A percentile compares a stretch with the other conserved stretches of the same genome.
Conservation (phyloP, 1,140 invertebrate species). For the Pollicipes pollicipes region DNA sequence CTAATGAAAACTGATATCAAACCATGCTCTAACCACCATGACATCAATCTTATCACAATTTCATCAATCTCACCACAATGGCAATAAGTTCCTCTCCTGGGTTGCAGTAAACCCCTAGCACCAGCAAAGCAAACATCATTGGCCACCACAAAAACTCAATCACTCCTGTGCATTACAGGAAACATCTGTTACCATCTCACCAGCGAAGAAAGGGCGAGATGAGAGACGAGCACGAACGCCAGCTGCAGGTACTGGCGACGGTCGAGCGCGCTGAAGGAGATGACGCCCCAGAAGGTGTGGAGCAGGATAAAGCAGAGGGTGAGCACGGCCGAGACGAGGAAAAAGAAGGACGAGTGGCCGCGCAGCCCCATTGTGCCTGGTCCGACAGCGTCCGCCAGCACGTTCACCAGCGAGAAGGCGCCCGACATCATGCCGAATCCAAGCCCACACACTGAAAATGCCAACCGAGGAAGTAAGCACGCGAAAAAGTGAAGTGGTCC, state of each 20-base stretch:
- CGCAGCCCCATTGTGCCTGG: conserved; percentile 85
- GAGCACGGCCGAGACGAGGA: conserved; percentile 68
- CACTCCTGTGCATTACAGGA: too few relatives aligned
- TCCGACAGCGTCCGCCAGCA: conserved; percentile 77
- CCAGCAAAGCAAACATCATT: too few relatives aligned
- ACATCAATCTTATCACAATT: too few relatives aligned
- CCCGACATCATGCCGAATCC: conserved; percentile 92
- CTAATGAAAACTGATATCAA: too few relatives aligned
- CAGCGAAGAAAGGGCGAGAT: conserved; percentile 65
- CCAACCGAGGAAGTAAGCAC: too few relatives aligned
- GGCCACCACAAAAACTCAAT: too few relatives aligned
- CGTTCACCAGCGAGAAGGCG: conserved; percentile 80
- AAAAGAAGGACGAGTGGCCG: conserved; percentile 57
- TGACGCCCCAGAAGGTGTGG: conserved; percentile 87
- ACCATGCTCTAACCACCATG: too few relatives aligned
- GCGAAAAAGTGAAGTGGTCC: too few relatives aligned
- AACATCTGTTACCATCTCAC: too few relatives aligned
- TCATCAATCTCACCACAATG: too few relatives aligned
- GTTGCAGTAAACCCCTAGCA: too few relatives aligned
- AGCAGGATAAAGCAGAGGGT: conserved; percentile 76
- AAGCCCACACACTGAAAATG: conserved; percentile 71
- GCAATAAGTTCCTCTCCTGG: too few relatives aligned
- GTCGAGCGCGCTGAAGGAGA: conserved; percentile 79
- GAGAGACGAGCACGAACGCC: conserved; percentile 53
- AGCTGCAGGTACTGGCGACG: conserved; percentile 52